Evolutionary conservation across 2,797 vertebrate genomes (phyloP), one percentile per base, ranked within the genome.

Genomic region (Rhinogobio ventralis): DNA sequence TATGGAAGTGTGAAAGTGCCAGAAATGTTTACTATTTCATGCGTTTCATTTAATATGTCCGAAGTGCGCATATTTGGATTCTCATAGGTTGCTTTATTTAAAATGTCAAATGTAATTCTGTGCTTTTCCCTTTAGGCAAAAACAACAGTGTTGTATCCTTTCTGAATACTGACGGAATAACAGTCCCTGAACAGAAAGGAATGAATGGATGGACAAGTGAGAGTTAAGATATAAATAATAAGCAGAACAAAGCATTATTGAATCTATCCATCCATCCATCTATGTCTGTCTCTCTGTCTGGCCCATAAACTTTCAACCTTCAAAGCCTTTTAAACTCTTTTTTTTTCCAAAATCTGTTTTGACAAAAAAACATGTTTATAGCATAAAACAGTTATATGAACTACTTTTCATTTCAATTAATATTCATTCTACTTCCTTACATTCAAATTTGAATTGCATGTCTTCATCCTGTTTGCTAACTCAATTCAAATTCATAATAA

Each of bases 81-180:
- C 1, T 7, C 51, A 14, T 5, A 39, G 28, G 33, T 68, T 14
- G 23, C 25, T 7, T 28, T 23, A 7, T 51, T 42, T 64, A 2
- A 7, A 49, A 17, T 6, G 30, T 66, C 4, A 45, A 25, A 45
- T 15, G 2, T 49, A 19, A 33, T 15, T 33, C 30, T 83, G 2
- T 89, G 1, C 55, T 46, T 75, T 33, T 51, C 3, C n/a, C 13
- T 73, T 15, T 15, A 92, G 93, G 91, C 25, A 81, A 89, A 84
- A 49, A 81, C 51, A 7, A 76, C 57, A 36, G 39, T 80, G 82
- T 89, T 0, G 91, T 94, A 93, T 93, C 93, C 92, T 93, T 92
- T 90, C 74, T 60, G 20, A 33, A 68, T 49, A 11, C 36, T 42
- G 13, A 69, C 10, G 4, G 10, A 68, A 69, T 14, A 69, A 39